These are phyloP conservation scores for Drosophila bunnanda DNA, from an alignment of 2,888 invertebrate species.

Conservation along the genomic window DNA sequence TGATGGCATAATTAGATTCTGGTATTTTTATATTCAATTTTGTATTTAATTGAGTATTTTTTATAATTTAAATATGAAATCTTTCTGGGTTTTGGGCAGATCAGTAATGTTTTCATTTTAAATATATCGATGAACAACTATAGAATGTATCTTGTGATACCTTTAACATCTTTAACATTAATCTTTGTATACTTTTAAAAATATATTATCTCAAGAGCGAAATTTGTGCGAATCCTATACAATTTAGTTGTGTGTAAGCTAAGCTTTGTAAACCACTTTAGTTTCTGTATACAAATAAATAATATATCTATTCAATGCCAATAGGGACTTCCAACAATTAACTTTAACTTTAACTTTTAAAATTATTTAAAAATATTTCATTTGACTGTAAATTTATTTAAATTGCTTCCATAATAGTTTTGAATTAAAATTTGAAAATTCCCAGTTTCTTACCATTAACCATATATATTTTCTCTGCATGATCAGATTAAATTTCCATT, in stretches of 20 bases:
- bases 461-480: slow-evolving; percentile 27
- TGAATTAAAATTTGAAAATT: too few species aligned
- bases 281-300: background rate
- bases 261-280: background rate
- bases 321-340: rapidly evolving
- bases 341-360: background rate
- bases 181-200: too few species aligned
- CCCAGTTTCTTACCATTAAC: background rate
- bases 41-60: background rate
- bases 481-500: slow-evolving; percentile 32
- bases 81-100: background rate
- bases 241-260: background rate
- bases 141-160: too few species aligned
- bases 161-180: too few species aligned
- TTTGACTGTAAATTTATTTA: too few species aligned
- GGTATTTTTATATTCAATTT: background rate
- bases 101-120: background rate
- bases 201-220: too few species aligned
- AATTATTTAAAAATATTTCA: too few species aligned
- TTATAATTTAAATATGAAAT: background rate
- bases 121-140: background rate
- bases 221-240: too few species aligned
- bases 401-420: too few species aligned
- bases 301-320: background rate
- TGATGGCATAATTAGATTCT: background rate